A percentile compares a stretch with the other conserved stretches of the same genome.
Evolutionary conservation across 1,140 invertebrate genomes (phyloP).

Genomic region (Diachasmimorpha longicaudata): DNA sequence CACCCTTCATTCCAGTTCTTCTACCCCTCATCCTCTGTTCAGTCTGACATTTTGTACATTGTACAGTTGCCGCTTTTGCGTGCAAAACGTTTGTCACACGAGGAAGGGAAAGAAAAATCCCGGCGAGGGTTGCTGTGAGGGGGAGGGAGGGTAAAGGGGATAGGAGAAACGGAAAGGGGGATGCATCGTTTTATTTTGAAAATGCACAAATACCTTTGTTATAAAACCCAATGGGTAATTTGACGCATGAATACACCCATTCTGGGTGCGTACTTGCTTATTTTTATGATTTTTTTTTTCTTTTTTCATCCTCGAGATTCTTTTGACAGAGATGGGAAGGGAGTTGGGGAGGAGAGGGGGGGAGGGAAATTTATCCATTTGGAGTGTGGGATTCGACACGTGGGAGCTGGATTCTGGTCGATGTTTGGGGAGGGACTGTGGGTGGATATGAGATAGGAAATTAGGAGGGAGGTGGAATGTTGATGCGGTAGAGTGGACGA

Average conservation of each 20-base stretch:
- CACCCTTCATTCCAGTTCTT: no score
- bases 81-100: not conserved
- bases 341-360: no score
- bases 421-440: not conserved
- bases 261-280: not conserved
- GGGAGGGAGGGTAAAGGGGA: not conserved
- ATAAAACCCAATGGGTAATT: not conserved
- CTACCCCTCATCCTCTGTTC: not conserved
- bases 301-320: not conserved
- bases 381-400: not conserved
- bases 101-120: not conserved
- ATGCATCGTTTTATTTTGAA: not conserved
- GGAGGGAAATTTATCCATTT: no score
- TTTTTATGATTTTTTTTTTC: not conserved
- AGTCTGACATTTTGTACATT: not conserved
- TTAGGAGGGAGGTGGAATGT: not conserved
- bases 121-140: not conserved
- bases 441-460: not conserved
- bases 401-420: not conserved
- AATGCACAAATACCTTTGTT: not conserved
- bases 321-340: no score
- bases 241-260: not conserved
- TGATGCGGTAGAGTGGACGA: not conserved
- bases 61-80: not conserved
- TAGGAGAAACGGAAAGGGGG: no score